A percentile compares a stretch with the other conserved stretches of the same genome.
phyloP scores from a whole-genome alignment of 2,113 vertebrate genomes.

The Scopus umbretta region DNA sequence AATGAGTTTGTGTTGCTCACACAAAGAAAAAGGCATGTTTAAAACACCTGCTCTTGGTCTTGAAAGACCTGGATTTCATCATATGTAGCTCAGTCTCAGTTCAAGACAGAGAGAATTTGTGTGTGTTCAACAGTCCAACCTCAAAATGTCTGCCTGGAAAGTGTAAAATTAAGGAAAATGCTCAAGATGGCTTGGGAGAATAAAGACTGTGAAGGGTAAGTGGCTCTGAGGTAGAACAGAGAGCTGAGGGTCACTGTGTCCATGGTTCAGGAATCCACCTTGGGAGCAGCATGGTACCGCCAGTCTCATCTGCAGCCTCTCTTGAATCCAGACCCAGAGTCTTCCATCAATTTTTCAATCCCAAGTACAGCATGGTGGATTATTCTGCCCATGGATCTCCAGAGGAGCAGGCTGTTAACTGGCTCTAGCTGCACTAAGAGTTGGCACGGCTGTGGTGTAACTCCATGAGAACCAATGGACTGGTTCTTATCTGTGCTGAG shows the following conservation, averaged over 20 bases:
- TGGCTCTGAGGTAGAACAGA: neutral
- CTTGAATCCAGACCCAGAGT: neutral
- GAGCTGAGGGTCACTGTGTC: neutral
- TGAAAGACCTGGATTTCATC: neutral
- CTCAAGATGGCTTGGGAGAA: neutral
- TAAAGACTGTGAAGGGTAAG: neutral
- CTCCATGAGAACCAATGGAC: neutral
- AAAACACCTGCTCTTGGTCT: neutral
- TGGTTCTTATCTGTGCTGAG: neutral
- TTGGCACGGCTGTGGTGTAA: neutral
- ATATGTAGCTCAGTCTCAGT: neutral
- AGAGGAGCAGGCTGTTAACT: neutral
- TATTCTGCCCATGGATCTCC: neutral
- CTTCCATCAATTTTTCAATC: neutral
- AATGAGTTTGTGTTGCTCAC: neutral
- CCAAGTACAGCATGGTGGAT: neutral
- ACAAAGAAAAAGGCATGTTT: neutral
- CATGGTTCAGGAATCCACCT: neutral
- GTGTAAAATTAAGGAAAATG: neutral
- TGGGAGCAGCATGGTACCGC: neutral
- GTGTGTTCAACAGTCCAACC: neutral
- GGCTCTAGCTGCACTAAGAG: neutral
- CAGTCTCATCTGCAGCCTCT: fast-evolving
- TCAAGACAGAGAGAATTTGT: neutral
- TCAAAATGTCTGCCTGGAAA: neutral